These are phyloP conservation scores for Dendroctonus valens DNA, from an alignment of 1,140 invertebrate species.

Conservation along the genomic window DNA sequence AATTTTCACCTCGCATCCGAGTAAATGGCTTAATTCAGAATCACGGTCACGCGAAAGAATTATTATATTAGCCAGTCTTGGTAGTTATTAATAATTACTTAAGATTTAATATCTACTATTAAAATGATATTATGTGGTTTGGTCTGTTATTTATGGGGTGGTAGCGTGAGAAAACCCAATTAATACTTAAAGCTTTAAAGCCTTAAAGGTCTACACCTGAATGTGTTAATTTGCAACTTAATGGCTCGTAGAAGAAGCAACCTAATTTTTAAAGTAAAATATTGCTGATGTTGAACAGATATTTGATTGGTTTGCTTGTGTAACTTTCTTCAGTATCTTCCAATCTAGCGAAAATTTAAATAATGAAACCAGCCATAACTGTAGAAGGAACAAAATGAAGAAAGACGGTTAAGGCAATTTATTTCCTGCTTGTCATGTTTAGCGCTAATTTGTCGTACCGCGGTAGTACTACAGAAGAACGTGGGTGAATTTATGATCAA, in stretches of 20 bases:
- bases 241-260: neutral
- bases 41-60: neutral
- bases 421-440: neutral
- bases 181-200: neutral
- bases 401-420: neutral
- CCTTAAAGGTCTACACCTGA: too few species aligned
- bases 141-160: neutral
- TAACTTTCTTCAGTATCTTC: too few species aligned
- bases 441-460: neutral
- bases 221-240: constrained; percentile 10
- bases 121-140: constrained; percentile 18
- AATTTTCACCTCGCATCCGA: too few species aligned
- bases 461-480: neutral
- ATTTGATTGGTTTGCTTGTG: too few species aligned
- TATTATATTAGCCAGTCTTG: neutral
- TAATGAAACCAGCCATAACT: too few species aligned
- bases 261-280: neutral
- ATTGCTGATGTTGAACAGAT: too few species aligned
- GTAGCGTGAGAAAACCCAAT: constrained; percentile 7
- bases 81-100: neutral
- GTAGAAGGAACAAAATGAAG: too few species aligned
- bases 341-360: too few species aligned
- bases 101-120: constrained; percentile 13
- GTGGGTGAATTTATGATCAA: constrained; percentile 2
- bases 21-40: neutral